Evolutionary conservation across 2,888 invertebrate species (phyloP), one percentile per base, ranked within the genome.

Genomic region (Toxonevra muliebris): DNA sequence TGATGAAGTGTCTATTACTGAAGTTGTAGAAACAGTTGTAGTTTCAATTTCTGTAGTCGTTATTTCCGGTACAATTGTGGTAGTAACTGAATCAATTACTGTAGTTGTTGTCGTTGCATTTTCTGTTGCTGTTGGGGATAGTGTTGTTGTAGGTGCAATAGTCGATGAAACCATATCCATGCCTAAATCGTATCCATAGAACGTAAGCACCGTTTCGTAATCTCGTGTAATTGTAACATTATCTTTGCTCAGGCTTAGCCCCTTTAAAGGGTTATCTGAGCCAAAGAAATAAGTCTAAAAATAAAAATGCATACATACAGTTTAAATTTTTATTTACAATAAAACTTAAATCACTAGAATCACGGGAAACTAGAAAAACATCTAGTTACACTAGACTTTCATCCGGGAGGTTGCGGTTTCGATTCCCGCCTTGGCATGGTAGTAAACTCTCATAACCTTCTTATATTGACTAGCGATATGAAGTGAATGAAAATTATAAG

Each of bases 201-300:
- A 94, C 73, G 89, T 87, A 45, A 95, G 82, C 60, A 93, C 87
- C 48, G 89, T 89, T 82, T 91, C 91, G 79, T 93, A 94, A 71
- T 90, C 90, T n/a, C 89, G 87, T 48, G 90, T 90, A 58, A 95
- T 88, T 7, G 90, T 90, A 0, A 93, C 91, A 79, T 93, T 92
- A 77, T 92, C 92, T 71, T 91, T 90, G 83, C 92, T 94, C 52
- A 95, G 86, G 10, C 92, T 92, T 68, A 94, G 85, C 0, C 94
- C 94, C 13, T 93, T 93, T 2, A 94, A 86, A 72, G 94, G 94
- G 50, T 94, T 94, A 79, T 94, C 93, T 76, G 91, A 90, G 17
- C 92, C 91, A 69, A 93, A 92, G 77, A 94, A 92, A 81, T 94
- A 94, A 61, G 92, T 94, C 94, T 92, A 87, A 69, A 87, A 30